phyloP scores from a whole-genome alignment of 2,888 invertebrate species.

The Eristalis tenax region DNA sequence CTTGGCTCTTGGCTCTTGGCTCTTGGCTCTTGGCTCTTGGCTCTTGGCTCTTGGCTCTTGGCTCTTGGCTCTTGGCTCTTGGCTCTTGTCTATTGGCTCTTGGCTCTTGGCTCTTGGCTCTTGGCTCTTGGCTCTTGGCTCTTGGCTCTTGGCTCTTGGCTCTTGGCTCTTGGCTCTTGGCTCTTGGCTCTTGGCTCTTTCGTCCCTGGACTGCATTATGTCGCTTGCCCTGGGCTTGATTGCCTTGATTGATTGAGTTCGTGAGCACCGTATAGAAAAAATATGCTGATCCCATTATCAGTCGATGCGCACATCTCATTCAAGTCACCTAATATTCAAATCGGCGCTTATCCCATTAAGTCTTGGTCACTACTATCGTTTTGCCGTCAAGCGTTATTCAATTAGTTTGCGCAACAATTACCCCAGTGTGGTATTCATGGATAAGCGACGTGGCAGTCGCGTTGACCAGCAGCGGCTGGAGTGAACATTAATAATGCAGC shows the following conservation, averaged over 20 bases:
- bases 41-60: not conserved
- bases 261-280: too few relatives aligned
- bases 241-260: too few relatives aligned
- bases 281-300: too few relatives aligned
- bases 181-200: not conserved
- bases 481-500: not conserved
- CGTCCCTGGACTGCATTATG: too few relatives aligned
- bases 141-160: not conserved
- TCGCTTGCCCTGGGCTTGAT: too few relatives aligned
- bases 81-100: not conserved
- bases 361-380: not conserved
- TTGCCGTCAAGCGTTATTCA: not conserved
- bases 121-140: not conserved
- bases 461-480: not conserved
- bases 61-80: not conserved
- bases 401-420: not conserved
- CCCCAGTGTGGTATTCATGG: not conserved
- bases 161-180: not conserved
- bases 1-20: too few relatives aligned
- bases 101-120: not conserved
- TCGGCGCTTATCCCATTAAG: not conserved
- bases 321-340: not conserved
- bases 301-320: too few relatives aligned
- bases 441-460: not conserved
- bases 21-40: not conserved